Conservation (phyloP, 2,888 invertebrate genomes). For the Parnassius mnemosyne region DNA sequence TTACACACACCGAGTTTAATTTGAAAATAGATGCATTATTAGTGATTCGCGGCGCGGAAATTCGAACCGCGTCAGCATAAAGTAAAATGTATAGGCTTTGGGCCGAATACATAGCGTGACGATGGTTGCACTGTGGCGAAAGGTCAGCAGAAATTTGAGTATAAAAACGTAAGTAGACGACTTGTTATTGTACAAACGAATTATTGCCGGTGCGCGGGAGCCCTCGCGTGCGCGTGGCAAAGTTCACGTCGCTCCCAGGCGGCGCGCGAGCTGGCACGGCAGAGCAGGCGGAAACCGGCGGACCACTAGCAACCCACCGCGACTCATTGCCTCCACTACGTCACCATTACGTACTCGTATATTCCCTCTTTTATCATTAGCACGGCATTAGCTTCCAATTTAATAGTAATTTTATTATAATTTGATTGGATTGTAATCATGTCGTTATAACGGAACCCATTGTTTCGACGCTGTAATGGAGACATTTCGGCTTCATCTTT, state of each 20-base stretch:
- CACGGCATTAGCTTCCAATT: conserved; percentile 36
- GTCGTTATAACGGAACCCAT: conserved; percentile 1
- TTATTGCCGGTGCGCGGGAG: conserved; percentile 30
- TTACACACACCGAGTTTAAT: no score
- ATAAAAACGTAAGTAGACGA: conserved; percentile 19
- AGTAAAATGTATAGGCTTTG: no score
- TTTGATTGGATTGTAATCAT: conserved; percentile 39
- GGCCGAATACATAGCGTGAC: background rate
- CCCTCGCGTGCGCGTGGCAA: conserved; percentile 34
- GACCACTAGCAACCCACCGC: background rate
- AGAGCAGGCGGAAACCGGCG: background rate
- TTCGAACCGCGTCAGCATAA: no score
- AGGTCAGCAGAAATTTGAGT: conserved; percentile 20
- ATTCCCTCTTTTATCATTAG: background rate
- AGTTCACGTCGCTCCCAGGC: conserved; percentile 52
- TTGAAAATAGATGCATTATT: no score
- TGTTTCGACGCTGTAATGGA: background rate
- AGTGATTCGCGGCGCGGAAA: no score
- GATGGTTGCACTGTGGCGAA: conserved; percentile 5
- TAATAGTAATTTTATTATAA: conserved; percentile 54
- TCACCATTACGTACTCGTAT: background rate
- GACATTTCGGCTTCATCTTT: background rate
- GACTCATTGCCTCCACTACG: background rate
- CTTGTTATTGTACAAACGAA: conserved; percentile 37
- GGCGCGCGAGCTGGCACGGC: conserved; percentile 1